These are phyloP conservation scores for Pituophis catenifer DNA, from an alignment of 2,113 vertebrate species.

Conservation along the genomic window DNA sequence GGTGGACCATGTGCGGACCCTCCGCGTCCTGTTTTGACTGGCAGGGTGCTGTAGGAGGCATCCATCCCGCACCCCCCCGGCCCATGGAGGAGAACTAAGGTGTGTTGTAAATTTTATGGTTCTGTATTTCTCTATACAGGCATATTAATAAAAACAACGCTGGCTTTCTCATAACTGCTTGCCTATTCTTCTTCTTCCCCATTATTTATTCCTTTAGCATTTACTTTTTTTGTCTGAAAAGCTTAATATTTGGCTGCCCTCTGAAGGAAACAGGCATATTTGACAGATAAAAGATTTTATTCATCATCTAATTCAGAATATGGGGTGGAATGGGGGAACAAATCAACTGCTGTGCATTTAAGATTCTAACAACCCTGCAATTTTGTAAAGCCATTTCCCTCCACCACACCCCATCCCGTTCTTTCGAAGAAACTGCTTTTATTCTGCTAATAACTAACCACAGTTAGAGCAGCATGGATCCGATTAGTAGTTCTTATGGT, in stretches of 20 bases:
- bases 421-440: slow-evolving; percentile 83
- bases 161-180: slow-evolving; percentile 55
- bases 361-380: slow-evolving; percentile 82
- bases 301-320: slow-evolving; percentile 74
- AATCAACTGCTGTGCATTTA: slow-evolving; percentile 78
- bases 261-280: slow-evolving; percentile 69
- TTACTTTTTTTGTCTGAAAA: slow-evolving; percentile 62
- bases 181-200: slow-evolving; percentile 65
- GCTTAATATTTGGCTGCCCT: slow-evolving; percentile 76
- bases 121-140: slow-evolving; percentile 60
- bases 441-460: slow-evolving; percentile 80
- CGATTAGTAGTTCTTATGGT: slow-evolving; percentile 77
- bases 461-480: slow-evolving; percentile 80
- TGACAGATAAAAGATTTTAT: slow-evolving; percentile 78
- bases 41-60: too few species aligned
- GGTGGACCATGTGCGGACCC: too few species aligned
- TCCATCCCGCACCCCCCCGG: too few species aligned
- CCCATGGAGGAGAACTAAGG: background rate
- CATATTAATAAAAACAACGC: slow-evolving; percentile 77
- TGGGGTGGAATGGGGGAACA: slow-evolving; percentile 43
- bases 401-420: slow-evolving; percentile 60
- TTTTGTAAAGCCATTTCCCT: slow-evolving; percentile 72
- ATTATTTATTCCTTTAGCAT: slow-evolving; percentile 73
- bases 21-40: rapidly evolving
- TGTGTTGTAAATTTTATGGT: background rate